Percentiles rank a stretch among this genome's conserved stretches.
Conservation (phyloP, 2,888 invertebrate species). For the Melinaea menophilus region DNA sequence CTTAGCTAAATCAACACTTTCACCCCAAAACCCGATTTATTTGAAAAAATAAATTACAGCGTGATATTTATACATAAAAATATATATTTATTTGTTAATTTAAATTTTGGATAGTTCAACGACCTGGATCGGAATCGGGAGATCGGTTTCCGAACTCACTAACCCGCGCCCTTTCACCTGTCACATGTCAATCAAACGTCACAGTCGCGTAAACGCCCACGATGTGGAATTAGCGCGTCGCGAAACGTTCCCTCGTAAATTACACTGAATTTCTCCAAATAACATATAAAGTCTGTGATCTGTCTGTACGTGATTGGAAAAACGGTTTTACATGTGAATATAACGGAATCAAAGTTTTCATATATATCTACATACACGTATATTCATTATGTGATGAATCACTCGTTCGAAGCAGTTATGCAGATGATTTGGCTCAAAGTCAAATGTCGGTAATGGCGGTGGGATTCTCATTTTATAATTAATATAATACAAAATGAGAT, state of each 20-base stretch:
- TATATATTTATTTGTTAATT: conserved; percentile 24
- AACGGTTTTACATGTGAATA: conserved; percentile 45
- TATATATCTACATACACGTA: conserved; percentile 6
- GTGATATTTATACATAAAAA: conserved; percentile 40
- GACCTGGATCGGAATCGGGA: conserved; percentile 37
- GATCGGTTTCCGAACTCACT: conserved; percentile 48
- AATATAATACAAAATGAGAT: conserved; percentile 20
- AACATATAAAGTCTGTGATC: conserved; percentile 57
- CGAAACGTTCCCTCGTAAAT: conserved; percentile 53
- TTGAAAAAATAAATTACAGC: conserved; percentile 46
- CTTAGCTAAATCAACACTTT: conserved; percentile 66
- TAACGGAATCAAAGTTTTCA: conserved; percentile 53
- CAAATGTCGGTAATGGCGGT: conserved; percentile 30
- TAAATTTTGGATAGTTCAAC: conserved; percentile 39
- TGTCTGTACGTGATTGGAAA: conserved; percentile 44
- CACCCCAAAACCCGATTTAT: conserved; percentile 56
- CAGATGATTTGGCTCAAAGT: conserved; percentile 50
- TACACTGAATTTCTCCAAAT: conserved; percentile 48
- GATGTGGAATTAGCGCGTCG: conserved; percentile 53
- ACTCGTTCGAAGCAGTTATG: conserved; percentile 49
- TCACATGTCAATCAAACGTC: conserved; percentile 74
- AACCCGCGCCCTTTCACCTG: conserved; percentile 75
- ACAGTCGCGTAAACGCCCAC: conserved; percentile 44
- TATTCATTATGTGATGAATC: conserved; percentile 50
- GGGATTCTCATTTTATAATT: conserved; percentile 22